Percentiles rank a stretch among this genome's conserved stretches.
Evolutionary conservation across 2,113 vertebrate species (phyloP).

Genomic region (Hippocampus mohnikei): DNA sequence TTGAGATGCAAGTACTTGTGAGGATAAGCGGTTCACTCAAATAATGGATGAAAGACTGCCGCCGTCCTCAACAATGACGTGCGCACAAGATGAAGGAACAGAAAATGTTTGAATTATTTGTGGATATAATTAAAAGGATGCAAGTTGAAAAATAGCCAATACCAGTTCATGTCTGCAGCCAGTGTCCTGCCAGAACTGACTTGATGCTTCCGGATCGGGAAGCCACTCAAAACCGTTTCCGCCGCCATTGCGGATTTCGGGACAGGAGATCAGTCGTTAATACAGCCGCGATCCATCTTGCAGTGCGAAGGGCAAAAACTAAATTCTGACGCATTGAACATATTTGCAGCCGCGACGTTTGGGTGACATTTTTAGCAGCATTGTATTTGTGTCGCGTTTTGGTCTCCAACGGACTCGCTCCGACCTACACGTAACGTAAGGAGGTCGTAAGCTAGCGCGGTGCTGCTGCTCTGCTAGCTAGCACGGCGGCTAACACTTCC

Average conservation of each 20-base stretch:
- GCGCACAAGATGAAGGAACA: neutral
- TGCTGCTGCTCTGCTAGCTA: slow-evolving; percentile 60
- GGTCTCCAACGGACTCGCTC: slow-evolving; percentile 44
- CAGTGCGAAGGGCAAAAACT: slow-evolving; percentile 50
- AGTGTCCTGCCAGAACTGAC: slow-evolving; percentile 75
- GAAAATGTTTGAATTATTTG: no score
- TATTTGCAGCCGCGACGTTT: slow-evolving; percentile 5
- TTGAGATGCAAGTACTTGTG: neutral
- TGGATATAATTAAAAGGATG: neutral
- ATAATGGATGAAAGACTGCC: no score
- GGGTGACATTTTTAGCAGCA: slow-evolving; percentile 22
- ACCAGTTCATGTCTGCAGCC: neutral
- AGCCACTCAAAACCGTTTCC: slow-evolving; percentile 67
- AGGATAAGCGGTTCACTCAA: no score
- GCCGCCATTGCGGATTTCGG: slow-evolving; percentile 92
- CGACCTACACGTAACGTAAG: slow-evolving; percentile 64
- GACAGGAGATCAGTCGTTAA: slow-evolving; percentile 54
- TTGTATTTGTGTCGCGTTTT: slow-evolving; percentile 7
- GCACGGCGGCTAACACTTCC: slow-evolving; percentile 57
- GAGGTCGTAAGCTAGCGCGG: slow-evolving; percentile 73
- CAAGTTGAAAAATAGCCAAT: neutral
- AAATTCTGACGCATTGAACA: slow-evolving; percentile 24
- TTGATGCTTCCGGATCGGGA: slow-evolving; percentile 83
- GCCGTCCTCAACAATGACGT: neutral
- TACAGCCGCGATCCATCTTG: slow-evolving; percentile 60